Percentiles rank a stretch among this genome's conserved stretches.
phyloP scores from a whole-genome alignment of 2,797 vertebrate species.

The Ceyx erithaca region DNA sequence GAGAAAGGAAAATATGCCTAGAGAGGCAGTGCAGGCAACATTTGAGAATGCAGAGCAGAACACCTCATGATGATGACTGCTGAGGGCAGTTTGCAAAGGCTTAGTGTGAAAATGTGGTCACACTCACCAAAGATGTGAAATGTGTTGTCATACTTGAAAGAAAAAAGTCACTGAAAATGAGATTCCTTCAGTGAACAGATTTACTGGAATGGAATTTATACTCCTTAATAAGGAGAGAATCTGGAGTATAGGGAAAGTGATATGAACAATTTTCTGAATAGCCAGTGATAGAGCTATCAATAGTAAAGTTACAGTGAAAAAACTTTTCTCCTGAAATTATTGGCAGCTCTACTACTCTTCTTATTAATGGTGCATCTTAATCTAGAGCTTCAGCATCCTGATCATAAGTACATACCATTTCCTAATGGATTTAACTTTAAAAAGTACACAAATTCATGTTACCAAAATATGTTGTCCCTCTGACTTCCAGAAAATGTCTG shows the following conservation, averaged over 20 bases:
- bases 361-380: background rate
- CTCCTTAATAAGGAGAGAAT: background rate
- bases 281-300: background rate
- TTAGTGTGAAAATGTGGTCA: background rate
- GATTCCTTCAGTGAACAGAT: background rate
- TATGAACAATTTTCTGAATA: background rate
- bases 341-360: background rate
- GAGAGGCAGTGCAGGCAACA: fast-evolving
- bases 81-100: background rate
- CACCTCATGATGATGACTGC: background rate
- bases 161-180: background rate
- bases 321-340: background rate
- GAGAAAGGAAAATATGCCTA: background rate
- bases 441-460: background rate
- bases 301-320: background rate
- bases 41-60: background rate
- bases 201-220: background rate
- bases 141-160: background rate
- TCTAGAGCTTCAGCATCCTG: background rate
- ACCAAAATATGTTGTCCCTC: background rate
- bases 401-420: background rate
- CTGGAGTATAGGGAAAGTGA: background rate
- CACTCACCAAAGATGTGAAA: background rate
- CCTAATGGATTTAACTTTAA: background rate
- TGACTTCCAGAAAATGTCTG: background rate